Evolutionary conservation across 2,113 vertebrate genomes (phyloP).

Genomic region (Protobothrops mucrosquamatus): DNA sequence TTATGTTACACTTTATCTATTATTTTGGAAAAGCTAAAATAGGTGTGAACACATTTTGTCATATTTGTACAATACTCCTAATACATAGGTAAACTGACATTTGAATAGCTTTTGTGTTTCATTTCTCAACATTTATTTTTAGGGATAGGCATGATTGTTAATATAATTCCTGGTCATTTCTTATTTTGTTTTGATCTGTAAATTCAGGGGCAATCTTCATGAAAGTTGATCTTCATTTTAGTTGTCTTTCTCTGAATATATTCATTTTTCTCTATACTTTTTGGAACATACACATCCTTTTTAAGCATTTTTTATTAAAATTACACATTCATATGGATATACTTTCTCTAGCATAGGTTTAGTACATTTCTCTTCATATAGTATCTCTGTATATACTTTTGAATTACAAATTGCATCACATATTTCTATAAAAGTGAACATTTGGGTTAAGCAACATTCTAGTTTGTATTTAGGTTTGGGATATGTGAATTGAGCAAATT

Average conservation of each 20-base stretch:
- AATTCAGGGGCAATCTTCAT: background rate
- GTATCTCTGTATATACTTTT: background rate
- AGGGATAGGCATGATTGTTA: background rate
- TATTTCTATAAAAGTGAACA: background rate
- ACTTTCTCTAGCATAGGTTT: background rate
- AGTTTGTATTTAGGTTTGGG: background rate
- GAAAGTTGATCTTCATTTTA: background rate
- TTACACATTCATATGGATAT: background rate
- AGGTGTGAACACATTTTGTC: background rate
- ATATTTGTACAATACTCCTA: background rate
- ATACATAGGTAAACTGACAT: background rate
- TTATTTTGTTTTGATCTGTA: background rate
- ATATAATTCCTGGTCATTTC: background rate
- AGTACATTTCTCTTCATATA: background rate
- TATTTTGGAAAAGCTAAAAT: background rate
- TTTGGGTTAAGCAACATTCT: background rate
- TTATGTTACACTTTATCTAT: background rate
- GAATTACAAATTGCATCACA: background rate
- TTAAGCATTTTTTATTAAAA: background rate
- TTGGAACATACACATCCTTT: background rate
- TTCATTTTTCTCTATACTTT: background rate
- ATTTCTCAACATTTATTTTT: background rate
- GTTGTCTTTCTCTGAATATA: background rate
- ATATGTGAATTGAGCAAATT: background rate
- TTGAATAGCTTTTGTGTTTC: background rate